Evolutionary conservation across 2,888 invertebrate genomes (phyloP).

Genomic region (Tipula vernalis): DNA sequence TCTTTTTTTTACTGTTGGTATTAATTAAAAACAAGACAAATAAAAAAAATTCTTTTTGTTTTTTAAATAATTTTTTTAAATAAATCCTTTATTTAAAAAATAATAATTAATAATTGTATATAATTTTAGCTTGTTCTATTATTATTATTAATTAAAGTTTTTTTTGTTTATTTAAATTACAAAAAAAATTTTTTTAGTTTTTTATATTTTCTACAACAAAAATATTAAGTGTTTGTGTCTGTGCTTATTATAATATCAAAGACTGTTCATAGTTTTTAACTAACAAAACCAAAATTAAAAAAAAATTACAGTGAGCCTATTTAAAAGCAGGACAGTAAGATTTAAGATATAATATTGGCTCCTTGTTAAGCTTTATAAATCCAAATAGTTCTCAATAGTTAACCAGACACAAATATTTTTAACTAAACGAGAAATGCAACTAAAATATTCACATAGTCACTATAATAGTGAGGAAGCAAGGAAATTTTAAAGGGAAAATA

Average conservation of each 20-base stretch:
- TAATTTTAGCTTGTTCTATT: neutral
- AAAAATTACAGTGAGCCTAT: neutral
- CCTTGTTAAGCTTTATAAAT: neutral
- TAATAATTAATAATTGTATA: neutral
- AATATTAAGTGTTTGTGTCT: neutral
- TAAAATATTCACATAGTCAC: neutral
- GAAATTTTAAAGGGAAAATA: too few species aligned
- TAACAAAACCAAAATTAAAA: neutral
- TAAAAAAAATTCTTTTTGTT: neutral
- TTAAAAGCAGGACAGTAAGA: neutral
- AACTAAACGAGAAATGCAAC: neutral
- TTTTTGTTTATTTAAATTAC: neutral
- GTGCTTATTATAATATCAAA: neutral
- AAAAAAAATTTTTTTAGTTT: neutral
- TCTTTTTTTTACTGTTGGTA: slow-evolving; percentile 4
- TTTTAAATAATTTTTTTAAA: slow-evolving; percentile 5
- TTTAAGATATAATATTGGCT: neutral
- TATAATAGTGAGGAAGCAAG: too few species aligned
- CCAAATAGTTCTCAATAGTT: too few species aligned
- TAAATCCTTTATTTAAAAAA: neutral
- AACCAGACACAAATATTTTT: neutral
- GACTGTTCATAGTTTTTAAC: neutral
- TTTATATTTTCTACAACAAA: neutral
- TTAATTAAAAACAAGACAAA: neutral
- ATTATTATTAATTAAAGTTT: neutral